phyloP scores from a whole-genome alignment of 2,113 vertebrate genomes.

The Xiphophorus hellerii region DNA sequence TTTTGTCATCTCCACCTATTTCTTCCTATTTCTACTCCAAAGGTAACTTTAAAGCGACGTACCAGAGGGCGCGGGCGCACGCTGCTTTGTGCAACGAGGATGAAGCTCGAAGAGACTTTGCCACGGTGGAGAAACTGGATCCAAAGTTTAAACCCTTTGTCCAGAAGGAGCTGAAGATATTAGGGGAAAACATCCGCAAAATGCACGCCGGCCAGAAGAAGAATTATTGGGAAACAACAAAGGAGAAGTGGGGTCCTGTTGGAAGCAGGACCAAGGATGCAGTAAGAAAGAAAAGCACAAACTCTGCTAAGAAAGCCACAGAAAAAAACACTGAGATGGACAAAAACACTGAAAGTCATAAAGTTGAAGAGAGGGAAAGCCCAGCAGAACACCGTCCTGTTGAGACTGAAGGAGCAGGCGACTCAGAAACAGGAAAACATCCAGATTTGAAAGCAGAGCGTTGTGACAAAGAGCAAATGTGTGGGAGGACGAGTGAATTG shows the following conservation, averaged over 20 bases:
- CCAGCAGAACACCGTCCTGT: constrained; percentile 21
- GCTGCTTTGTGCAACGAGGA: constrained; percentile 80
- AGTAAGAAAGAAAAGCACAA: constrained; percentile 33
- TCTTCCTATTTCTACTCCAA: constrained; percentile 6
- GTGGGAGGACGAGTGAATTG: constrained; percentile 36
- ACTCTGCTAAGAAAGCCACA: constrained; percentile 32
- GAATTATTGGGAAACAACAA: constrained; percentile 76
- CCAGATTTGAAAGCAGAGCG: constrained; percentile 40
- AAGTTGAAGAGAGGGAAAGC: constrained; percentile 24
- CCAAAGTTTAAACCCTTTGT: constrained; percentile 75
- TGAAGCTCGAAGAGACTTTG: constrained; percentile 77
- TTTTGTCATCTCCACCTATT: constrained; percentile 5
- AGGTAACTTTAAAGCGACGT: constrained; percentile 86
- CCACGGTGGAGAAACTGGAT: constrained; percentile 76
- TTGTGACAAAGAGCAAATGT: constrained; percentile 35
- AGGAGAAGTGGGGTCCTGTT: constrained; percentile 69
- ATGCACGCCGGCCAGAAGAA: constrained; percentile 77
- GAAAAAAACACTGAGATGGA: constrained; percentile 19
- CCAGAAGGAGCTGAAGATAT: constrained; percentile 80
- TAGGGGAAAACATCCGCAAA: constrained; percentile 78
- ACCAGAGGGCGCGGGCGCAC: constrained; percentile 84
- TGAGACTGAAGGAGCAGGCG: constrained; percentile 19
- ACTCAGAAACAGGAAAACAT: constrained; percentile 28
- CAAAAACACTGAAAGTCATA: constrained; percentile 10
- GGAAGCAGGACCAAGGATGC: constrained; percentile 47